Evolutionary conservation across 2,888 invertebrate species (phyloP).

Genomic region (Parnassius glacialis): DNA sequence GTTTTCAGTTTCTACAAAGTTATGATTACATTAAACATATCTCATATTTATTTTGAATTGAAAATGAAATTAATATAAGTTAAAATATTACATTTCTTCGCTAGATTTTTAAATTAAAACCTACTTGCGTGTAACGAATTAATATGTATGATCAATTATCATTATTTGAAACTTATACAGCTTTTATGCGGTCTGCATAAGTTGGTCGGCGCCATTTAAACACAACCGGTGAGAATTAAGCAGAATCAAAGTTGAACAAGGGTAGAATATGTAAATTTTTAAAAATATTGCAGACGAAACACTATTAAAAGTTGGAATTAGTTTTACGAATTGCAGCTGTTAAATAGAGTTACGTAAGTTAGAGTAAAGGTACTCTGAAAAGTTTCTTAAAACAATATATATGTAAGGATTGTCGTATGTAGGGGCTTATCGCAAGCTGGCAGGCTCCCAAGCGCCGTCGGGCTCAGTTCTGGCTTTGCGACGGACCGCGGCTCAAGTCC

Average conservation of each 20-base stretch:
- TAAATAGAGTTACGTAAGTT: slow-evolving; percentile 24
- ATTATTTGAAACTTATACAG: neutral
- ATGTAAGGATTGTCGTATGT: slow-evolving; percentile 43
- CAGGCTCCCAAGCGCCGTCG: slow-evolving; percentile 39
- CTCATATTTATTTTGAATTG: too few species aligned
- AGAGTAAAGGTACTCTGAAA: slow-evolving; percentile 5
- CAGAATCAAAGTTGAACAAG: slow-evolving; percentile 15
- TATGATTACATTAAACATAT: too few species aligned
- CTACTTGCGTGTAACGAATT: too few species aligned
- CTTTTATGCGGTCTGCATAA: slow-evolving; percentile 5
- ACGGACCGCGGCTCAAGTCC: slow-evolving; percentile 51
- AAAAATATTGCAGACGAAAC: slow-evolving; percentile 13
- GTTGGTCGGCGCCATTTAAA: slow-evolving; percentile 8
- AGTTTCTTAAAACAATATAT: slow-evolving; percentile 47
- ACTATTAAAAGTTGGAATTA: slow-evolving; percentile 26
- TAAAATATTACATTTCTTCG: too few species aligned
- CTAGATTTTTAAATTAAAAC: too few species aligned
- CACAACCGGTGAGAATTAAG: slow-evolving; percentile 19
- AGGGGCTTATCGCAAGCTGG: slow-evolving; percentile 40
- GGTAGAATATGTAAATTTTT: slow-evolving; percentile 21
- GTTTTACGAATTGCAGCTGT: slow-evolving; percentile 27
- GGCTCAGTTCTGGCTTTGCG: slow-evolving; percentile 36
- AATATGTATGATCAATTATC: neutral
- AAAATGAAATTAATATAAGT: too few species aligned
- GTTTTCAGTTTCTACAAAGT: too few species aligned